phyloP scores from a whole-genome alignment of 2,888 invertebrate species.

The Graphium colonna region DNA sequence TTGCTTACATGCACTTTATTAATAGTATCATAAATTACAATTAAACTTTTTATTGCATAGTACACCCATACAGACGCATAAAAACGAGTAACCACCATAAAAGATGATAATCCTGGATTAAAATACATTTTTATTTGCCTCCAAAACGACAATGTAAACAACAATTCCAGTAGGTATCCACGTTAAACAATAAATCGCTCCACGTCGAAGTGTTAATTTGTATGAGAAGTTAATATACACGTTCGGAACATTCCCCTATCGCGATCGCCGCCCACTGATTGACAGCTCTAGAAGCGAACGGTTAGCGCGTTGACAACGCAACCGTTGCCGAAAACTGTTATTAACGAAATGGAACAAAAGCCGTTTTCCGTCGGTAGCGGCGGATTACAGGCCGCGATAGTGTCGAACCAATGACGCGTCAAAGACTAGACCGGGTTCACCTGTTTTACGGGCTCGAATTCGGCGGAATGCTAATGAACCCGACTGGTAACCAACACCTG shows the following conservation, averaged over 20 bases:
- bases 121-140: no score
- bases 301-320: neutral
- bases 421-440: constrained; percentile 57
- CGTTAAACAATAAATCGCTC: neutral
- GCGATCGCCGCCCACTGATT: neutral
- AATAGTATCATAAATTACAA: no score
- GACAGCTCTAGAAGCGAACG: constrained; percentile 6
- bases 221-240: constrained; percentile 6
- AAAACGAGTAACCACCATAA: no score
- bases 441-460: constrained; percentile 60
- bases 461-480: constrained; percentile 71
- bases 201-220: constrained; percentile 3
- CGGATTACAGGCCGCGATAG: constrained; percentile 58
- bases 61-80: no score
- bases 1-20: no score
- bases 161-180: neutral
- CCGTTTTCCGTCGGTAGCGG: constrained; percentile 41
- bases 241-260: constrained; percentile 1
- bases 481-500: constrained; percentile 75
- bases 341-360: neutral
- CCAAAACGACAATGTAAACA: neutral
- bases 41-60: no score
- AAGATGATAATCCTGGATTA: no score
- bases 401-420: constrained; percentile 51
- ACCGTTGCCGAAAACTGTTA: neutral